These are phyloP conservation scores for Ditula angustiorana DNA, from an alignment of 2,888 invertebrate genomes.

Conservation along the genomic window DNA sequence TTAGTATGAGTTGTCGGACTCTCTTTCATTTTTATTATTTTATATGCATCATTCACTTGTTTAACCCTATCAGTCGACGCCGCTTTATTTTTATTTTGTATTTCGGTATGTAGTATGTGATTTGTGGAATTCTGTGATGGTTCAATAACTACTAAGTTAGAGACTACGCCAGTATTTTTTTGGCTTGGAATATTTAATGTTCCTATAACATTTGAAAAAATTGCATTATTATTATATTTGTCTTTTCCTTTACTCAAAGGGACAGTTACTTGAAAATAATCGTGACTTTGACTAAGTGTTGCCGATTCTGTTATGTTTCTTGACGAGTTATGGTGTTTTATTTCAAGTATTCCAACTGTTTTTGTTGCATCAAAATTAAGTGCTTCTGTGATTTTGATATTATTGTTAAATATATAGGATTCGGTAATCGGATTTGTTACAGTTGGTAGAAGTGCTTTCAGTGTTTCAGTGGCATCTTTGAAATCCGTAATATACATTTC, in stretches of 20 bases:
- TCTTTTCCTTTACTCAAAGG: background rate
- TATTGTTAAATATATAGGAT: background rate
- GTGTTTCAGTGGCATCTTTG: background rate
- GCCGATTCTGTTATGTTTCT: background rate
- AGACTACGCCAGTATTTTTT: background rate
- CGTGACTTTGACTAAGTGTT: background rate
- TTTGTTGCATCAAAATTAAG: background rate
- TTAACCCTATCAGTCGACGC: background rate
- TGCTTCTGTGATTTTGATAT: background rate
- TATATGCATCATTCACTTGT: no score
- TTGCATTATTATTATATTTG: background rate
- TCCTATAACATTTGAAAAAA: background rate
- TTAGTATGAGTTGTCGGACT: background rate
- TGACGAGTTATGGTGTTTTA: no score
- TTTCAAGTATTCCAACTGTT: background rate
- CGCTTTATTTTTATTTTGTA: background rate
- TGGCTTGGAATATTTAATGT: background rate
- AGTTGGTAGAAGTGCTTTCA: background rate
- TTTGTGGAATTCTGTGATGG: background rate
- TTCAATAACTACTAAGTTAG: background rate
- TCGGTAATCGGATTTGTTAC: background rate
- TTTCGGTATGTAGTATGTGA: no score
- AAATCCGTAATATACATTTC: background rate
- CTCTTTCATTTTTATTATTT: background rate
- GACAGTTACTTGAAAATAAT: background rate